Evolutionary conservation across 37 sponge, comb jelly and placozoan genomes (phyloP).

Genomic region (Tethya wilhelma): DNA sequence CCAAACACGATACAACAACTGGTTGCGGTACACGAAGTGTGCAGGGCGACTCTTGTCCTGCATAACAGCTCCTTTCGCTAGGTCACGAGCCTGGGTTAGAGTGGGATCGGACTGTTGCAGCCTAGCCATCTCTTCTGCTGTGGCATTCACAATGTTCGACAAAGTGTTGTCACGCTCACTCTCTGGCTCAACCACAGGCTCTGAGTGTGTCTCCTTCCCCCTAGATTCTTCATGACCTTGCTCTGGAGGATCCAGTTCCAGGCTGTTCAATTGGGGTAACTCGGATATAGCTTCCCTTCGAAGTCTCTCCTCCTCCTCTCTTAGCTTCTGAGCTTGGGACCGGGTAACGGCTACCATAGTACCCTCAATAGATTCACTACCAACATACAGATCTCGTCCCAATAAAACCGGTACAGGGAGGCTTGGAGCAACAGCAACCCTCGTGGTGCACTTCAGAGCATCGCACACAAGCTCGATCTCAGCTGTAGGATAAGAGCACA

Average conservation of each 20-base stretch:
- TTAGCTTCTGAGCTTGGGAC: background rate
- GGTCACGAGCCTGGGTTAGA: background rate
- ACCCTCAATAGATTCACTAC: background rate
- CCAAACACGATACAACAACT: background rate
- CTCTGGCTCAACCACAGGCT: background rate
- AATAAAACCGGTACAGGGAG: constrained; percentile 14
- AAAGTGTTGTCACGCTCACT: background rate
- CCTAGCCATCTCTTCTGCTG: background rate
- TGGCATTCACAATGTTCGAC: background rate
- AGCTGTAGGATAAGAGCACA: constrained; percentile 10
- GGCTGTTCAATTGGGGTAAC: no score
- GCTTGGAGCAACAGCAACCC: constrained; percentile 20
- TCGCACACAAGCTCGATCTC: constrained; percentile 8
- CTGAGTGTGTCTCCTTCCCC: background rate
- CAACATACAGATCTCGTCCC: constrained; percentile 19
- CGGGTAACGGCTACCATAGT: background rate
- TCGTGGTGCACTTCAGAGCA: background rate
- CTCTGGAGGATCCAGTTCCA: background rate
- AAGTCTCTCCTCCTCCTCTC: background rate
- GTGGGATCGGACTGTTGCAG: background rate
- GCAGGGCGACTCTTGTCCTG: background rate
- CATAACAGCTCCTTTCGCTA: background rate
- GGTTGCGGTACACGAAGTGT: background rate
- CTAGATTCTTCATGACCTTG: background rate
- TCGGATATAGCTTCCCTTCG: no score